phyloP scores from a whole-genome alignment of 2,797 vertebrate species.

The Antennarius maculatus region DNA sequence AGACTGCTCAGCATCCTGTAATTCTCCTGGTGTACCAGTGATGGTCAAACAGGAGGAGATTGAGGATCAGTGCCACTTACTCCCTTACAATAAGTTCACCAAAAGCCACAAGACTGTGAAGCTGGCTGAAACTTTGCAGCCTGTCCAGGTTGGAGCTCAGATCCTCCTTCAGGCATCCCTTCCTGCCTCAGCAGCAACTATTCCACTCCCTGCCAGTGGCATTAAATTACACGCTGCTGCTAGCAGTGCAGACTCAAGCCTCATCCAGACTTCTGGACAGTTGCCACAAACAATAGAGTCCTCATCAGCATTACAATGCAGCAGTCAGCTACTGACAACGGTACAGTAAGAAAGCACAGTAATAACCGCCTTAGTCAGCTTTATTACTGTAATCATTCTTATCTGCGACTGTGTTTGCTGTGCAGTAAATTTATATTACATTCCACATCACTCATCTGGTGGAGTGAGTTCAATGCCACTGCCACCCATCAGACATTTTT shows the following conservation, averaged over 20 bases:
- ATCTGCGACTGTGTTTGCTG: conserved; percentile 12
- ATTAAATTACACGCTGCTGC: conserved; percentile 79
- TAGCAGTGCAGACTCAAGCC: conserved; percentile 73
- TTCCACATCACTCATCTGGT: conserved; percentile 20
- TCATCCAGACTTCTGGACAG: conserved; percentile 79
- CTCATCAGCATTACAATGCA: conserved; percentile 71
- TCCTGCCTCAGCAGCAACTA: conserved; percentile 73
- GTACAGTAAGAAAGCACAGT: conserved; percentile 74
- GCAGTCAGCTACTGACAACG: conserved; percentile 82
- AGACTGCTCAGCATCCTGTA: conserved; percentile 56
- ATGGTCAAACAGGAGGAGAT: conserved; percentile 85
- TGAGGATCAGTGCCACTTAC: conserved; percentile 36
- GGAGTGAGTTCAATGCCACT: conserved; percentile 41
- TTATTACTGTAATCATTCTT: conserved; percentile 16
- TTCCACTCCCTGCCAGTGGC: conserved; percentile 82
- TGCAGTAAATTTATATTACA: conserved; percentile 19
- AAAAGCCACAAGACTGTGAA: conserved; percentile 77
- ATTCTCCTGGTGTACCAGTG: conserved; percentile 63
- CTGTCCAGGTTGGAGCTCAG: conserved; percentile 79
- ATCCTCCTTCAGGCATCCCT: conserved; percentile 85
- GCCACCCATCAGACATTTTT: conserved; percentile 13
- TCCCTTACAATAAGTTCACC: conserved; percentile 58
- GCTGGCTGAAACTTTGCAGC: conserved; percentile 75
- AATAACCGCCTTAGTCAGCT: not conserved
- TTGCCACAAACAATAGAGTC: conserved; percentile 80